Percentiles rank a stretch among this genome's conserved stretches.
Conservation (phyloP, 2,113 vertebrate genomes). For the Ranitomeya variabilis region DNA sequence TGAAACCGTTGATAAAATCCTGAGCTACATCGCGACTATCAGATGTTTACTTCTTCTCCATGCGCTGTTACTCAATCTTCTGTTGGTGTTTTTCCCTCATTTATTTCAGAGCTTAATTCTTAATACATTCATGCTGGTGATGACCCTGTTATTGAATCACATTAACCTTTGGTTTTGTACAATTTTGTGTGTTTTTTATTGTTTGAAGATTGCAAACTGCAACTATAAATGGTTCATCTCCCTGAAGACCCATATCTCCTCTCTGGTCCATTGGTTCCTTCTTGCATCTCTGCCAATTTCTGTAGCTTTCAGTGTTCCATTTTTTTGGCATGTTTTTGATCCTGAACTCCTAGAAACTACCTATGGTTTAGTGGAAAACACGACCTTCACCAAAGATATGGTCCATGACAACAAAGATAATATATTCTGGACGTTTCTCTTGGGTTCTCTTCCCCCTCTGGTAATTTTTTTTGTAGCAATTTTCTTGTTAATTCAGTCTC, state of each 20-base stretch:
- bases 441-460: neutral
- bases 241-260: constrained; percentile 15
- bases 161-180: neutral
- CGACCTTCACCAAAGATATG: neutral
- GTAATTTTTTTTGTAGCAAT: neutral
- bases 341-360: too few species aligned
- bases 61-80: neutral
- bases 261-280: neutral
- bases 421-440: neutral
- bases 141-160: neutral
- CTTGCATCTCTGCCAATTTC: neutral
- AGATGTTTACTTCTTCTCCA: neutral
- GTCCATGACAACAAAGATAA: too few species aligned
- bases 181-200: constrained; percentile 6
- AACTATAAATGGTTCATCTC: neutral
- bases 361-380: too few species aligned
- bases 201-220: constrained; percentile 34
- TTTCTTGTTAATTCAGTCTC: neutral
- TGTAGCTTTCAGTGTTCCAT: neutral
- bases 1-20: neutral
- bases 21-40: neutral
- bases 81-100: neutral
- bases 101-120: neutral
- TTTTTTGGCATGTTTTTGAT: neutral
- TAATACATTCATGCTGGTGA: neutral